A percentile compares a stretch with the other conserved stretches of the same genome.
phyloP scores from a whole-genome alignment of 2,888 invertebrate species.

The Drosophila stalkeri region DNA sequence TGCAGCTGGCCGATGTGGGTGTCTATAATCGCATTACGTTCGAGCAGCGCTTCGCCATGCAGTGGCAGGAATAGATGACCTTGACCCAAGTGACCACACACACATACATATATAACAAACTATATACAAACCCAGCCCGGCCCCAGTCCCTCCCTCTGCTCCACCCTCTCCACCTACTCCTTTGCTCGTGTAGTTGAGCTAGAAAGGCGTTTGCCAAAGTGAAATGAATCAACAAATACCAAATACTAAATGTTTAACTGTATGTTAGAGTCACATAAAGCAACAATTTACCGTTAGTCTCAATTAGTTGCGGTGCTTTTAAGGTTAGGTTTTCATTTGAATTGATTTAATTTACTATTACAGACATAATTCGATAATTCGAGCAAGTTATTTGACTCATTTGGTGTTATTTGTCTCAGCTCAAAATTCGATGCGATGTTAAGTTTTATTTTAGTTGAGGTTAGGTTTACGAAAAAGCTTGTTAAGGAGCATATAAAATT shows the following conservation, averaged over 20 bases:
- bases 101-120: background rate
- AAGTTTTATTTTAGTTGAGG: background rate
- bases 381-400: background rate
- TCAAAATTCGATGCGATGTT: background rate
- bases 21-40: constrained; percentile 77
- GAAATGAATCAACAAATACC: background rate
- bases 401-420: background rate
- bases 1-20: constrained; percentile 77
- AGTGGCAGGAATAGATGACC: constrained; percentile 71
- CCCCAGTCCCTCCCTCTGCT: background rate
- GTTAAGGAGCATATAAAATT: background rate
- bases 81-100: constrained; percentile 5
- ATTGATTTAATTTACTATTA: background rate
- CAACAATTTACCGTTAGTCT: constrained; percentile 5
- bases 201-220: constrained; percentile 3
- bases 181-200: background rate
- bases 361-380: background rate
- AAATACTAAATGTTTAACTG: background rate
- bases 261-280: background rate
- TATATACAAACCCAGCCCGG: background rate
- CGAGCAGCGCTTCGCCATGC: constrained; percentile 76
- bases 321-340: background rate
- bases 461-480: background rate
- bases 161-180: background rate
- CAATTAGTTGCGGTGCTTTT: background rate